phyloP scores from a whole-genome alignment of 1,140 invertebrate species.

The Microplitis demolitor region DNA sequence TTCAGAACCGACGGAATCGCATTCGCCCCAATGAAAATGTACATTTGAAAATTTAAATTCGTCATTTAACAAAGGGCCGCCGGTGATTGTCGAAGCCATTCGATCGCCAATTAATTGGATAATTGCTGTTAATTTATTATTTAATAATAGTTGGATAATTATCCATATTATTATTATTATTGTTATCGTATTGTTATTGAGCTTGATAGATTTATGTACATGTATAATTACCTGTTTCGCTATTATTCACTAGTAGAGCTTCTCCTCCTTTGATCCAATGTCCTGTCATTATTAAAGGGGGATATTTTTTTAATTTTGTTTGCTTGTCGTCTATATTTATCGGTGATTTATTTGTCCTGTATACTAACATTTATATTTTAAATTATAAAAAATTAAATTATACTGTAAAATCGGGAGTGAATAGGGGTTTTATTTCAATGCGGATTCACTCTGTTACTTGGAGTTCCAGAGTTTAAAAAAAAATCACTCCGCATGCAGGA shows the following conservation, averaged over 20 bases:
- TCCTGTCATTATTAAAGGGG: conserved; percentile 36
- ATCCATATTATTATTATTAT: neutral
- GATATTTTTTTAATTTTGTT: conserved; percentile 30
- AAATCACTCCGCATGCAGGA: too few species aligned
- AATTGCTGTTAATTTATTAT: conserved; percentile 24
- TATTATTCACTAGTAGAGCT: conserved; percentile 26
- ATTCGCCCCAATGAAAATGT: conserved; percentile 85
- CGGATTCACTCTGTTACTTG: too few species aligned
- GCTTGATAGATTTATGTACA: neutral
- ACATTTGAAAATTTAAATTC: conserved; percentile 74
- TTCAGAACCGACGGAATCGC: conserved; percentile 78
- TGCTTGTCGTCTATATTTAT: neutral
- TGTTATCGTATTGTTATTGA: neutral
- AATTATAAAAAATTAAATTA: neutral
- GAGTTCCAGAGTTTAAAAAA: too few species aligned
- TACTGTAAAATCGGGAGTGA: too few species aligned
- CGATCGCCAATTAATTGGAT: conserved; percentile 37
- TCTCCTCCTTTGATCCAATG: conserved; percentile 33
- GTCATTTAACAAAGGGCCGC: conserved; percentile 70
- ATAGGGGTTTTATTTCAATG: too few species aligned
- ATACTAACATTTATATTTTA: neutral
- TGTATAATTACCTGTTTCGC: neutral
- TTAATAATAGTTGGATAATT: neutral
- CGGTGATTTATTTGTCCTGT: conserved; percentile 13
- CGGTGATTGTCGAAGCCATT: conserved; percentile 45